These are phyloP conservation scores for Tupaia chinensis DNA, from an alignment of 2,113 vertebrate species.

Conservation along the genomic window DNA sequence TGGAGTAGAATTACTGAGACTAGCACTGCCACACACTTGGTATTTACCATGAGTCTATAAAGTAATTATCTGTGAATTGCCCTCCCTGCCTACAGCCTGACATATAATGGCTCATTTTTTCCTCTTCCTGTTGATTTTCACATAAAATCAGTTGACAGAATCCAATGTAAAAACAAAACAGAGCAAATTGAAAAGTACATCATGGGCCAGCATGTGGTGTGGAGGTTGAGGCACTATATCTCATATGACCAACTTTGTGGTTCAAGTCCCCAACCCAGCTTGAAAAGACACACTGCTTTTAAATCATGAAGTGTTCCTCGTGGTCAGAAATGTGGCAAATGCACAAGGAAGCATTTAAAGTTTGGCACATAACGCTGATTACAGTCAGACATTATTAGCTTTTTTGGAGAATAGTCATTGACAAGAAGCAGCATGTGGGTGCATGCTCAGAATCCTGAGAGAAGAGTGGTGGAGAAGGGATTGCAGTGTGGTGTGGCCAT, in stretches of 20 bases:
- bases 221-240: too few relatives aligned
- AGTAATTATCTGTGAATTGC: background rate
- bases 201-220: too few relatives aligned
- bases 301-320: background rate
- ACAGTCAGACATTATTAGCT: background rate
- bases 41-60: background rate
- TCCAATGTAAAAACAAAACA: background rate
- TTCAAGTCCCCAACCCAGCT: too few relatives aligned
- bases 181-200: too few relatives aligned
- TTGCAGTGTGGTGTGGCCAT: too few relatives aligned
- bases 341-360: background rate
- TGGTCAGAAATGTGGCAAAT: background rate
- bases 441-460: too few relatives aligned
- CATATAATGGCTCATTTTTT: background rate
- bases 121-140: background rate
- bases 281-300: background rate
- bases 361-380: background rate
- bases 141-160: background rate
- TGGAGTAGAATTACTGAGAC: background rate
- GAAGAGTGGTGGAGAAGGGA: too few relatives aligned
- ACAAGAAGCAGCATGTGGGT: background rate
- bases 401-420: conserved; percentile 24
- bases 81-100: background rate
- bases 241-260: too few relatives aligned
- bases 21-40: background rate